A percentile compares a stretch with the other conserved stretches of the same genome.
These are phyloP conservation scores for Caenorhabditis japonica DNA, from an alignment of 2,888 invertebrate genomes.

Conservation along the genomic window DNA sequence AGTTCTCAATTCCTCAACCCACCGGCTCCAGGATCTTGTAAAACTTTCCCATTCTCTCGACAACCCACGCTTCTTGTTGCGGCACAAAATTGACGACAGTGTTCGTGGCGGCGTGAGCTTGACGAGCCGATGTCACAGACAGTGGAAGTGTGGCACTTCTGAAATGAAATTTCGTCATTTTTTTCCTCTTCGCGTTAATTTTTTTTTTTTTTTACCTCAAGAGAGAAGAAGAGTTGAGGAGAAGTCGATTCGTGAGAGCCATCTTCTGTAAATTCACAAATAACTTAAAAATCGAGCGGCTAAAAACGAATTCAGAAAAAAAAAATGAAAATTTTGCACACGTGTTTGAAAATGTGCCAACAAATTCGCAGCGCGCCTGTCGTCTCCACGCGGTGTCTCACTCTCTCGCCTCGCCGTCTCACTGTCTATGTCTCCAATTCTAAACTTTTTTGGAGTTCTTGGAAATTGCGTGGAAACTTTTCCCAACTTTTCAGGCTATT, in stretches of 20 bases:
- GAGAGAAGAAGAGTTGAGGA: slow-evolving; percentile 24
- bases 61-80: slow-evolving; percentile 98
- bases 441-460: no score
- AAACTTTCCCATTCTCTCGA: slow-evolving; percentile 98
- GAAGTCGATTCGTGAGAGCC: slow-evolving; percentile 30
- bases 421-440: no score
- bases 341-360: no score
- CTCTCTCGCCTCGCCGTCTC: no score
- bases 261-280: slow-evolving; percentile 43
- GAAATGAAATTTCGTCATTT: neutral
- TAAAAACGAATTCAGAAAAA: neutral
- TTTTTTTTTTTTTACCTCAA: slow-evolving; percentile 12
- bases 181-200: neutral
- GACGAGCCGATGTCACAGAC: slow-evolving; percentile 31
- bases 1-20: slow-evolving; percentile 28
- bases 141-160: slow-evolving; percentile 29
- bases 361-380: no score
- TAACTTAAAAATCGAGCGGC: slow-evolving; percentile 4
- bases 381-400: no score
- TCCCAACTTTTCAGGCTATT: no score
- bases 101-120: slow-evolving; percentile 83
- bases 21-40: slow-evolving; percentile 90
- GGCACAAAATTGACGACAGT: slow-evolving; percentile 97
- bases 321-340: no score
- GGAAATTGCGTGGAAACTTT: no score